These are phyloP conservation scores for Griposia aprilina DNA, from an alignment of 2,888 invertebrate species.

Conservation along the genomic window DNA sequence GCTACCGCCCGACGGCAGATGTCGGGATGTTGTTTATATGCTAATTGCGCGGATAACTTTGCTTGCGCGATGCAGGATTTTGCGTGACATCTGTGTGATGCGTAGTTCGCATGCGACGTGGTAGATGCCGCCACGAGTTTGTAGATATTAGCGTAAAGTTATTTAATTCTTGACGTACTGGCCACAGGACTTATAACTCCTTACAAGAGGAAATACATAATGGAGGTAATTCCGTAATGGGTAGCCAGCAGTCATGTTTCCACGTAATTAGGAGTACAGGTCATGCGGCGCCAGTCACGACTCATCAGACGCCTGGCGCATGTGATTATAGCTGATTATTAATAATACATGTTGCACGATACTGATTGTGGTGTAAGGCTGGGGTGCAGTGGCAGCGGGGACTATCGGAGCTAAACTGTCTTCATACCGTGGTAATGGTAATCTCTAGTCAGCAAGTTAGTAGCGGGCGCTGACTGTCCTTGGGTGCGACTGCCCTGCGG, in stretches of 20 bases:
- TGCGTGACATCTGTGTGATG: not conserved
- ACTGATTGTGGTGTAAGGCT: conserved; percentile 33
- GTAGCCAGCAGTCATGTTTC: conserved; percentile 46
- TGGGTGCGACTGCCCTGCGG: too few species aligned
- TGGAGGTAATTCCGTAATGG: conserved; percentile 32
- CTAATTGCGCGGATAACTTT: not conserved
- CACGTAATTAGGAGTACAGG: conserved; percentile 66
- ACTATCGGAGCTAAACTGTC: not conserved
- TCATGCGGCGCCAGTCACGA: conserved; percentile 68
- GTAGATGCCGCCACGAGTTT: not conserved
- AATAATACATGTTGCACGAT: conserved; percentile 63
- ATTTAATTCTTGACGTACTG: not conserved
- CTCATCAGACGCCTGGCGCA: conserved; percentile 65
- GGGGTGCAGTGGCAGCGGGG: conserved; percentile 31
- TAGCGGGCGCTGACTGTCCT: not conserved
- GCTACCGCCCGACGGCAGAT: too few species aligned
- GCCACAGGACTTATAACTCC: not conserved
- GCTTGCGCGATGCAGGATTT: not conserved
- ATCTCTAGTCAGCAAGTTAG: not conserved
- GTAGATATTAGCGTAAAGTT: not conserved
- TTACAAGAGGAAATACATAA: conserved; percentile 2
- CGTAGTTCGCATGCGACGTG: not conserved
- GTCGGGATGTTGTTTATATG: not conserved
- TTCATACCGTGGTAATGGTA: not conserved
- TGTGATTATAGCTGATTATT: conserved; percentile 61